phyloP scores from a whole-genome alignment of 2,888 invertebrate genomes.

The Eupeodes luniger region DNA sequence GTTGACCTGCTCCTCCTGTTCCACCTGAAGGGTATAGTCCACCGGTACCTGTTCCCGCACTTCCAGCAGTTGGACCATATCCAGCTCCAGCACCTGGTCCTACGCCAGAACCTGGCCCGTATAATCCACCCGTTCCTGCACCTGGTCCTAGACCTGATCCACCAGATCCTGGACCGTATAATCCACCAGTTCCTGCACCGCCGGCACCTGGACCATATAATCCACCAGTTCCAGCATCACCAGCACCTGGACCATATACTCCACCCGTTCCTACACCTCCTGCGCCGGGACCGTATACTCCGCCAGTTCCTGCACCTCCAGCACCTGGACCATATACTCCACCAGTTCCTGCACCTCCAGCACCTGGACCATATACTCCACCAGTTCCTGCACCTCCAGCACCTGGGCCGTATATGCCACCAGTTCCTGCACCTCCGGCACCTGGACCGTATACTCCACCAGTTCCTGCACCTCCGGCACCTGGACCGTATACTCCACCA shows the following conservation, averaged over 20 bases:
- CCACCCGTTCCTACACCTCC: not conserved
- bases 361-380: conserved; percentile 16
- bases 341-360: conserved; percentile 62
- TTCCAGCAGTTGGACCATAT: conserved; percentile 33
- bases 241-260: conserved; percentile 14
- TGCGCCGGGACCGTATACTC: conserved; percentile 17
- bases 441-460: conserved; percentile 21
- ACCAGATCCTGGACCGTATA: conserved; percentile 40
- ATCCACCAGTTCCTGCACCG: conserved; percentile 9
- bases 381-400: conserved; percentile 43
- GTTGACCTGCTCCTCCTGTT: conserved; percentile 34
- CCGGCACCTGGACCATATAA: not conserved
- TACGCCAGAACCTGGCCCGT: conserved; percentile 19
- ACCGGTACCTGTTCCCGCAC: conserved; percentile 15
- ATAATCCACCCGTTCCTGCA: not conserved
- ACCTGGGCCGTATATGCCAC: conserved; percentile 14
- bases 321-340: conserved; percentile 24
- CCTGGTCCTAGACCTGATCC: conserved; percentile 10
- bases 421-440: conserved; percentile 54
- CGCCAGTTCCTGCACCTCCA: conserved; percentile 6
- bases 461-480: not conserved
- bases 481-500: conserved; percentile 39
- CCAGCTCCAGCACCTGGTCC: not conserved
- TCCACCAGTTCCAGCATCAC: conserved; percentile 13
- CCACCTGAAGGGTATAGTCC: conserved; percentile 1